Base-by-base conservation (phyloP, 2,113 vertebrate species). In the Alexandromys fortis region DNA sequence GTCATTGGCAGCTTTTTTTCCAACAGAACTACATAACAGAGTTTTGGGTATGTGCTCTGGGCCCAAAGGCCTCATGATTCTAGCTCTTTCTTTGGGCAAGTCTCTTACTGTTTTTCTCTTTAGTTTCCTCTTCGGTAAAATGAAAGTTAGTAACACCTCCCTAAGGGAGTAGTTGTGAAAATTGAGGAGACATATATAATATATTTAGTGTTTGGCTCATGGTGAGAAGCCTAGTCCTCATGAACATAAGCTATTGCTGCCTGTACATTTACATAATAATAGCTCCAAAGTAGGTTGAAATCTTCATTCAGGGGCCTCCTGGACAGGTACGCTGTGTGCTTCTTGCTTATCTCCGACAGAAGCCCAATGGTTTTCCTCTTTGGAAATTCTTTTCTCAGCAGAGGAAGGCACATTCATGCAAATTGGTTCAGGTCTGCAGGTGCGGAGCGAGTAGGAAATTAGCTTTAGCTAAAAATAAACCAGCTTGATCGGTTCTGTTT, bases 391-490 rank as follows among this genome's bases (percentile, higher is more conserved):
- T 96, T 88, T 94, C 35, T 70, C 86, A 77, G 86, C 68, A 92
- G 79, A 85, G 86, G 63, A 94, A 97, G 81, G 68, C 49, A 89
- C 55, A 75, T 63, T 92, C 92, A 96, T 91, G 91, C 73, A 95
- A 89, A 96, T 38, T 76, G 77, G 91, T 86, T 97, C 96, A 96
- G 93, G 97, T 97, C 94, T 96, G 89, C 96, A 97, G 97, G 97
- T 96, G 92, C 92, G 92, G 89, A 94, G 77, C 26, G 63, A 97
- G 95, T 88, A 0, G 11, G 89, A 96, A 96, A 98, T 97, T 95
- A 97, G 77, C 81, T 91, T 91, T 89, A n/a, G 81, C 96, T 97
- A 97, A 98, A 98, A 98, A 97, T 96, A 95, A 97, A 92, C 55
- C 11, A 89, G 88, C 73, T 73, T 30, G 90, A 92, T 93, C 88